Evolutionary conservation across 2,113 vertebrate species (phyloP).

Genomic region (Tetrao urogallus): DNA sequence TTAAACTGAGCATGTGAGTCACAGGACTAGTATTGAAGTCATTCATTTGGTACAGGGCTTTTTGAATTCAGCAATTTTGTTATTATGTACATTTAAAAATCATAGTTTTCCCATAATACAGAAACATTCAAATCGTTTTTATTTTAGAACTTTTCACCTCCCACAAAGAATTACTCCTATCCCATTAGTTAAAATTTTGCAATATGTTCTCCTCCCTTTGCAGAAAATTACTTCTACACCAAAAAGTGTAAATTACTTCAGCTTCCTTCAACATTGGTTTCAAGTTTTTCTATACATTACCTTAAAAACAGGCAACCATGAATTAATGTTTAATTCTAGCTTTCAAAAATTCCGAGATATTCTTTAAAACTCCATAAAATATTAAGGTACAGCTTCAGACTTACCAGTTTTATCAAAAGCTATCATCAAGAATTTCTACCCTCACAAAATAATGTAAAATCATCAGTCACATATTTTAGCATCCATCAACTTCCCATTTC

Average conservation of each 20-base stretch:
- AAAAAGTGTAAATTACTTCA: not conserved
- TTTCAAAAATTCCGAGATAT: not conserved
- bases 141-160: constrained; percentile 43
- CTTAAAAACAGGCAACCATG: not conserved
- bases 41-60: not conserved
- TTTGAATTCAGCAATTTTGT: not conserved
- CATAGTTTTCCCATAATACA: not conserved
- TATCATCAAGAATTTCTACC: not conserved
- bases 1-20: rapidly evolving
- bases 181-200: not conserved
- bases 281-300: not conserved
- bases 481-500: not conserved
- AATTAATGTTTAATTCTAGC: not conserved
- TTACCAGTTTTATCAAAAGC: not conserved
- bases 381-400: not conserved
- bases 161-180: not conserved
- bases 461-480: not conserved
- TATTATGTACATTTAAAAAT: not conserved
- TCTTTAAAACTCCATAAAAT: not conserved
- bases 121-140: not conserved
- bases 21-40: not conserved
- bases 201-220: not conserved
- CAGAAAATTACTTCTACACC: not conserved
- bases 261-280: not conserved
- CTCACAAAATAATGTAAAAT: not conserved